Base-by-base conservation (phyloP, 2,113 vertebrate genomes). In the Apodemus sylvaticus region DNA sequence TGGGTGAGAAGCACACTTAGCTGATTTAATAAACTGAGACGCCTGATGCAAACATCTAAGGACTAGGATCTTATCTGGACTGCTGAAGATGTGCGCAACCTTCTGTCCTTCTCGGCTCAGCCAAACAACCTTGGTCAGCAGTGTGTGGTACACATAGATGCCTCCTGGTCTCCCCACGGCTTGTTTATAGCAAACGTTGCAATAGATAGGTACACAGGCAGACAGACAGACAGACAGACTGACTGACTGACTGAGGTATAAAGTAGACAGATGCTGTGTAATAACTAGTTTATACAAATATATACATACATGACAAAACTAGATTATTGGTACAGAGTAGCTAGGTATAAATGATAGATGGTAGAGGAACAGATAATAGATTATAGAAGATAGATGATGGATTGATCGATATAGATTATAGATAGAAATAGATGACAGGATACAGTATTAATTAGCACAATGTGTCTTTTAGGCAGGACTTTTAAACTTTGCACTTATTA, bases 21-120 rank as follows among this genome's bases (percentile, higher is more conserved):
- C 36, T 31, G 10, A 36, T 78, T 53, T 64, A 31, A 3, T 7
- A 1, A 14, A n/a, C 64, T 64, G 10, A 76, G 34, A 19, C 39
- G 36, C 12, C 9, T 24, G 7, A 60, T 1, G 68, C 12, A 58
- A 74, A 81, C 10, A 42, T 17, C 2, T 55, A 22, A 70, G 29
- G 74, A 29, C 13, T 3, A 53, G 7, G 9, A 12, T 13, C 34
- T 24, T 13, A 5, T 7, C 22, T n/a, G 11, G 87, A n/a, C 17
- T 1, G 8, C 36, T 68, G 51, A 7, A 7, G 5, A 29, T 0
- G 5, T 14, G 17, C 5, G 77, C 5, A 0, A 11, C 0, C 31
- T 31, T 39, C 64, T 53, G 7, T 1, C 16, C 7, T 4, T 7
- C 19, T 53, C 60, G 19, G 60, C 16, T 4, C 81, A 58, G 1